Evolutionary conservation across 2,888 invertebrate genomes (phyloP).

Genomic region (Scaptodrosophila latifasciaeformis): DNA sequence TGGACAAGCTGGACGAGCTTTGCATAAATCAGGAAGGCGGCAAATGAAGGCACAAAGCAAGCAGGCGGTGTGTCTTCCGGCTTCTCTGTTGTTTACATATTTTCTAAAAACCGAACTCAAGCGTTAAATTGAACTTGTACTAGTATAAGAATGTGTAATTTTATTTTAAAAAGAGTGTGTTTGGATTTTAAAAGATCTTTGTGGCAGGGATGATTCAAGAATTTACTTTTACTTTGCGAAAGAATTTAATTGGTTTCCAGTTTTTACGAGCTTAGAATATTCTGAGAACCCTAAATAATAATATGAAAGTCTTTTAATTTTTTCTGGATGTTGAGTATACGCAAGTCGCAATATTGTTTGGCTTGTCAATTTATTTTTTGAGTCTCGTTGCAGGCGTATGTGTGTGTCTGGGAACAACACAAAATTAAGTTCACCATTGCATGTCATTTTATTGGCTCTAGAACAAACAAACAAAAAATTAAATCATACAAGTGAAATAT

Average conservation of each 20-base stretch:
- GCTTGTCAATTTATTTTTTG: constrained; percentile 10
- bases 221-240: too few species aligned
- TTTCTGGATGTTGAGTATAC: too few species aligned
- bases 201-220: too few species aligned
- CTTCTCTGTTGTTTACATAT: constrained; percentile 11
- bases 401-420: constrained; percentile 33
- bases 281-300: too few species aligned
- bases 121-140: constrained; percentile 56
- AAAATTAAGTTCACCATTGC: constrained; percentile 46
- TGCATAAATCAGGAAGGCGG: constrained; percentile 52
- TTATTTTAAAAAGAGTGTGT: background rate
- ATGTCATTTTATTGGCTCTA: constrained; percentile 15
- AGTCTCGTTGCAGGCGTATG: too few species aligned
- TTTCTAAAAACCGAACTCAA: constrained; percentile 48
- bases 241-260: too few species aligned
- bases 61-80: too few species aligned
- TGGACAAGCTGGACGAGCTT: constrained; percentile 27
- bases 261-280: too few species aligned
- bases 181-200: background rate
- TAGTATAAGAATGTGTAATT: background rate
- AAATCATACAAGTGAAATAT: constrained; percentile 41
- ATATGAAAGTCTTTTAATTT: too few species aligned
- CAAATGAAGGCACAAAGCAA: too few species aligned
- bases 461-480: constrained; percentile 11
- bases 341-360: background rate